Evolutionary conservation across 2,888 invertebrate species (phyloP), one percentile per base, ranked within the genome.

Genomic region (Acronicta leporina): DNA sequence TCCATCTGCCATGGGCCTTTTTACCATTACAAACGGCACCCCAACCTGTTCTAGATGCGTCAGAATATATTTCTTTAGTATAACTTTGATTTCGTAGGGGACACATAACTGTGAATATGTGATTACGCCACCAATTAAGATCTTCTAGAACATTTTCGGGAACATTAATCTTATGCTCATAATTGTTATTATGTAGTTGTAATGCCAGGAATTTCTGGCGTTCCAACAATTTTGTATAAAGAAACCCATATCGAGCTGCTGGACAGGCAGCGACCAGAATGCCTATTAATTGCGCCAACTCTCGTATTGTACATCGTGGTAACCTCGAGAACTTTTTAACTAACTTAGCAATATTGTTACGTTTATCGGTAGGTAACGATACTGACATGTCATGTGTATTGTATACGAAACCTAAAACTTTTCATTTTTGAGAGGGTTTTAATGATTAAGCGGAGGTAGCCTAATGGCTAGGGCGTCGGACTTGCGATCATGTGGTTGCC

Each of bases 161-260:
- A 41, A 41, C 15, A 5, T 16, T 46, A 7, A 61, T 50, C 7
- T 25, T 61, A 9, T 2, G 1, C 2, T 55, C 45, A 20, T 53
- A 52, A 41, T 55, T 41, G 20, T 53, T 14, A 11, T 45, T 27
- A 30, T 42, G 2, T 14, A 30, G 20, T 15, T 15, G 40, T 9
- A 65, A 50, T 0, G 49, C 16, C 0, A 61, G 27, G 30, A 30
- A 57, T 1, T 65, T 65, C 9, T 56, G 15, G 2, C 49, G 16
- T 47, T 60, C 49, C 0, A 54, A 27, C 1, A 25, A 0, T 14
- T 61, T 66, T 5, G 66, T 58, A 27, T 63, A 63, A 0, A 63
- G 11, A 11, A n/a, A 63, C 0, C 63, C 53, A 20, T 63, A 63
- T 30, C 6, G 7, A 0, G 41, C 49, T 10, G 63, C 58, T 1